A percentile compares a stretch with the other conserved stretches of the same genome.
Conservation (phyloP, 2,113 vertebrate genomes). For the Pithys albifrons region DNA sequence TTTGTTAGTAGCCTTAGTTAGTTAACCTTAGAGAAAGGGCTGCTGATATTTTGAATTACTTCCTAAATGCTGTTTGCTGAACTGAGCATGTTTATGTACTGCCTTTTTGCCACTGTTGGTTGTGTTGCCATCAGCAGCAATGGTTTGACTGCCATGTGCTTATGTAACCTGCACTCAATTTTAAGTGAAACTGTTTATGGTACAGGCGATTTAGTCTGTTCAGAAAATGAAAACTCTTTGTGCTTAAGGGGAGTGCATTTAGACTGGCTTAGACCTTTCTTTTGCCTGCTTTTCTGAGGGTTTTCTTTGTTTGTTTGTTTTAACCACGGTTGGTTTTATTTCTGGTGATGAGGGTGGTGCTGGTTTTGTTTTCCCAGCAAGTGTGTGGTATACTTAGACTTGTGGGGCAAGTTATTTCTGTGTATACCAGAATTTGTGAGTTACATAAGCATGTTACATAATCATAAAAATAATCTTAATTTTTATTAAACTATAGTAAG, state of each 20-base stretch:
- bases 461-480: not conserved
- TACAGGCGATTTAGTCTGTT: not conserved
- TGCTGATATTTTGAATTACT: not conserved
- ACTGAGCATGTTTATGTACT: not conserved
- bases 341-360: not conserved
- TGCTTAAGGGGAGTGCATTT: not conserved
- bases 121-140: not conserved
- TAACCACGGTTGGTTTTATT: not conserved
- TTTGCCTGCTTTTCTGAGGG: not conserved
- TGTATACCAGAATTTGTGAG: not conserved
- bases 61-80: not conserved
- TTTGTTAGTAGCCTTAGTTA: not conserved
- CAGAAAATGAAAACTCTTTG: not conserved
- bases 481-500: not conserved
- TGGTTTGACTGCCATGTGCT: not conserved
- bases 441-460: not conserved
- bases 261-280: not conserved
- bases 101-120: not conserved
- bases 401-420: not conserved
- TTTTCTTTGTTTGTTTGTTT: not conserved
- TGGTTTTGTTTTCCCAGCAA: not conserved
- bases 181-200: slow-evolving; percentile 10
- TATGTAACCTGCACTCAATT: not conserved
- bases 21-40: not conserved
- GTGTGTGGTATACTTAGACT: not conserved